These are phyloP conservation scores for Samia ricini DNA, from an alignment of 1,140 invertebrate species.

Conservation along the genomic window DNA sequence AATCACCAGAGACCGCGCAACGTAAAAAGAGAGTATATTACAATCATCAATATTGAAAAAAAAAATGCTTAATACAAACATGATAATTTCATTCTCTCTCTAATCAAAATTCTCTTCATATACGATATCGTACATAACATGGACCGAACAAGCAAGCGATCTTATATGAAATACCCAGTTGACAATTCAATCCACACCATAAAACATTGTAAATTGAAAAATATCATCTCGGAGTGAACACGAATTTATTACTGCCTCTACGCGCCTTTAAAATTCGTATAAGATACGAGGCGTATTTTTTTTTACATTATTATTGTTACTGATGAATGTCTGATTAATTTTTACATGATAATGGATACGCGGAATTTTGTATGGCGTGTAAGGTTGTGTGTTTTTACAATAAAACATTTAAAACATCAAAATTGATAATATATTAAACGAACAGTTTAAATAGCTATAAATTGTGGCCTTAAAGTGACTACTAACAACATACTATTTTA, in stretches of 20 bases:
- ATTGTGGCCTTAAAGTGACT: too few species aligned
- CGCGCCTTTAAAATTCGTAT: constrained; percentile 1
- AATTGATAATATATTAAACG: not conserved
- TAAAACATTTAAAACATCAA: not conserved
- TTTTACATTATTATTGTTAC: constrained; percentile 1
- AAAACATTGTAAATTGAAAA: constrained; percentile 28
- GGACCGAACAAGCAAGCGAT: constrained; percentile 8
- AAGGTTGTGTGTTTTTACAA: not conserved
- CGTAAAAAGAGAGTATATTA: constrained; percentile 7
- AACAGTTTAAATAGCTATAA: too few species aligned
- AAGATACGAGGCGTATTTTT: not conserved
- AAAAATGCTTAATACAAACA: constrained; percentile 29
- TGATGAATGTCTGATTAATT: not conserved
- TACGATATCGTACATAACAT: constrained; percentile 24
- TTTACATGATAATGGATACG: not conserved
- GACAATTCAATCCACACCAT: constrained; percentile 42
- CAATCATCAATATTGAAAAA: too few species aligned
- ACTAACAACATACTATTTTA: too few species aligned
- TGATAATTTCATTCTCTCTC: constrained; percentile 51
- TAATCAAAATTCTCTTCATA: constrained; percentile 41
- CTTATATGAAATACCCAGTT: constrained; percentile 24
- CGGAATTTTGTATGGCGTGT: not conserved
- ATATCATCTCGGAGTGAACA: constrained; percentile 3
- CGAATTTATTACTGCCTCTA: not conserved
- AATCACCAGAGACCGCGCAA: too few species aligned